phyloP scores from a whole-genome alignment of 2,113 vertebrate genomes.

The Theristicus caerulescens region DNA sequence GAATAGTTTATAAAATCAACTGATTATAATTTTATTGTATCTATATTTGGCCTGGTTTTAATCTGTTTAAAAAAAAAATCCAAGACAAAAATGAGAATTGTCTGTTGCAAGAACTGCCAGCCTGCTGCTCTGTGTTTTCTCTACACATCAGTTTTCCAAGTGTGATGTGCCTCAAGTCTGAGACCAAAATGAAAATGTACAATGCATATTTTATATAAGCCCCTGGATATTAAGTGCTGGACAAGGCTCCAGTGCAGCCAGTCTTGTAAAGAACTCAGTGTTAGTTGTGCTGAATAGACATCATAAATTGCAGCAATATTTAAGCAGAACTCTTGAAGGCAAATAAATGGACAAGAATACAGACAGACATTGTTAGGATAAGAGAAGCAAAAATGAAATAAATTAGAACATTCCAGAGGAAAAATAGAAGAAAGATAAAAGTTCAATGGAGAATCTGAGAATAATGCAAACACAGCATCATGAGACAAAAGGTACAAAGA shows the following conservation, averaged over 20 bases:
- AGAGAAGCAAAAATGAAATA: neutral
- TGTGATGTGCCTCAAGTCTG: neutral
- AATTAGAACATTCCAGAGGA: neutral
- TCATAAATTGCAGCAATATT: neutral
- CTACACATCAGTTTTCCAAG: neutral
- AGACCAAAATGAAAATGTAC: neutral
- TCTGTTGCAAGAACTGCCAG: neutral
- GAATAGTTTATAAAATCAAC: neutral
- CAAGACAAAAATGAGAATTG: neutral
- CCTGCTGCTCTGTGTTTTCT: neutral
- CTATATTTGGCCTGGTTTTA: neutral
- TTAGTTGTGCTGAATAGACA: neutral
- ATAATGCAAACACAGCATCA: neutral
- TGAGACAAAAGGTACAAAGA: neutral
- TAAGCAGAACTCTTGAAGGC: neutral
- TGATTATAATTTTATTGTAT: neutral
- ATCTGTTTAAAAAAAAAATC: neutral
- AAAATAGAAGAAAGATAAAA: neutral
- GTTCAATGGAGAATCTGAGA: neutral
- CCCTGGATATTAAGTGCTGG: neutral
- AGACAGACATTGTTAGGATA: neutral
- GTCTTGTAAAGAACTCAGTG: neutral
- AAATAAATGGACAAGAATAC: neutral
- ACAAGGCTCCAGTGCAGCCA: neutral
- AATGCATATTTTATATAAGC: neutral